Evolutionary conservation across 1,140 invertebrate genomes (phyloP), one percentile per base, ranked within the genome.

Genomic region (Pollicipes pollicipes): DNA sequence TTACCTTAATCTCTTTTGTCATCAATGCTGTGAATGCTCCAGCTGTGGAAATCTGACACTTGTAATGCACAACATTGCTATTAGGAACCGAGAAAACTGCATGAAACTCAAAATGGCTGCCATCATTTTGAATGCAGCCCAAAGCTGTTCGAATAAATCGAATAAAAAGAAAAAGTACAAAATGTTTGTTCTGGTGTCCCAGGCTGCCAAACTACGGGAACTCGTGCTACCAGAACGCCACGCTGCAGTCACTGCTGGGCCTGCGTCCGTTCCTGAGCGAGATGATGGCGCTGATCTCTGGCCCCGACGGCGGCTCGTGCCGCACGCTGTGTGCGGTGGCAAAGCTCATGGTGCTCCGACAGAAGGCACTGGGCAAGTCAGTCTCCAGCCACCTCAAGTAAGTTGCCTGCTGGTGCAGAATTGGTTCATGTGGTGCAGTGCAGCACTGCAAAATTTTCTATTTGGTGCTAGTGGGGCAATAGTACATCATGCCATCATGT

Each of bases 161-260:
- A 4, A 35, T 35, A 35, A 6, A 6, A 6, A 6, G 32, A 35
- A 6, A 35, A 6, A 58, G 13, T 24, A 10, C 13, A 3, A 24
- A 21, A 21, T 58, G 17, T 58, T 58, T 58, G 16, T 58, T 24
- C 45, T n/a, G n/a, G 45, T 21, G 16, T 72, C 70, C 24, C 72
- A 75, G 76, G 26, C 74, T 76, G 64, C 74, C 74, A 31, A 76
- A 76, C 71, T 70, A 74, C 73, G 75, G 76, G 45, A 76, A 76
- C 37, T 76, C 76, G 6, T 76, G 76, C 72, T 76, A 75, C 70
- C 66, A 75, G n/a, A 76, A 76, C 71, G 76, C 76, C 16, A 75
- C 74, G 26, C 67, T 76, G 27, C 76, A 76, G 68, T 68, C 73
- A 30, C 67, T 76, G 31, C 68, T 76, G 66, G 72, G 73, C 26